Evolutionary conservation across 2,113 vertebrate species (phyloP), one percentile per base, ranked within the genome.

Genomic region (Periophthalmodon schlosseri): DNA sequence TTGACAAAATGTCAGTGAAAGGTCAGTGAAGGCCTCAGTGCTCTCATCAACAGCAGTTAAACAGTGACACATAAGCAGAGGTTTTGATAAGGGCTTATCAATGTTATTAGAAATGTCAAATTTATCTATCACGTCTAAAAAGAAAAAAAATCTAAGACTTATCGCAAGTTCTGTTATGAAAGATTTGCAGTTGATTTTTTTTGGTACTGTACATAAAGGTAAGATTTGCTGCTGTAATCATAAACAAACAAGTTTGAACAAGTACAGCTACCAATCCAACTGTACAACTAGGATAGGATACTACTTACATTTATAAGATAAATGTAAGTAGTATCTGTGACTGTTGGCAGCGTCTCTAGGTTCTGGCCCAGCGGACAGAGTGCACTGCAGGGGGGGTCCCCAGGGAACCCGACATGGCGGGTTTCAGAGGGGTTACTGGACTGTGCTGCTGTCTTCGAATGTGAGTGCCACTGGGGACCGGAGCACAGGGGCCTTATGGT

Each of bases 311-410:
- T 90, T 88, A 87, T 83, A 84, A 77, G 85, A 79, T 80, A 16
- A 83, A 86, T 68, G 78, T 44, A 44, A 44, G 39, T 44, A 44
- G 9, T 44, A 44, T 44, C 39, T 44, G 8, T 84, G 86, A 82
- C 86, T 16, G 14, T 69, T 84, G 88, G 85, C 86, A 82, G 84
- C 80, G 83, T 84, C 84, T 86, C 74, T 68, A 85, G 86, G 86
- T 91, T 91, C 84, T 89, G 87, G 86, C 88, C 86, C 89, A 88
- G 66, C 84, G 81, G 84, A 88, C 85, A 87, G 75, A 84, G 85
- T 84, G 84, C 81, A 89, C 85, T 74, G 76, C 86, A 71, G 81
- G 81, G 80, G 28, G 80, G 80, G 74, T 87, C 88, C 85, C 90
- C 74, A 34, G 85, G 83, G 87, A 88, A 80, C 15, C 13, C 80